Conservation (phyloP, 2,797 vertebrate genomes). For the Paguma larvata region DNA sequence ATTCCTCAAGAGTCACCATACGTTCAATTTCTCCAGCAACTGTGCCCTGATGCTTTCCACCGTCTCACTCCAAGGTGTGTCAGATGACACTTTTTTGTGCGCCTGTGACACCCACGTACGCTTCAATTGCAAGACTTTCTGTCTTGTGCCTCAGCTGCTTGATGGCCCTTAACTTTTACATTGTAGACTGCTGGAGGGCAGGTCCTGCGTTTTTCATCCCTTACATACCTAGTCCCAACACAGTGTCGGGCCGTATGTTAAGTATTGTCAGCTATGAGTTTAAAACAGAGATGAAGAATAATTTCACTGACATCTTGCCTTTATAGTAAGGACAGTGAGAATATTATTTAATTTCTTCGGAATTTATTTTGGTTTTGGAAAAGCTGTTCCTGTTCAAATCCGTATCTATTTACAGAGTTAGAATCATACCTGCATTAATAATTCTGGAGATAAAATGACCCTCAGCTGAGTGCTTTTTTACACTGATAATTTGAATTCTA, state of each 20-base stretch:
- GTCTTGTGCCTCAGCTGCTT: too few relatives aligned
- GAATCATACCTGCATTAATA: background rate
- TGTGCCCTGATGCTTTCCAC: too few relatives aligned
- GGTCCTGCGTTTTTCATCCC: background rate
- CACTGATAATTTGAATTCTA: background rate
- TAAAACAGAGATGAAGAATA: background rate
- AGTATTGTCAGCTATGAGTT: background rate
- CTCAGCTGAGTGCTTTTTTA: background rate
- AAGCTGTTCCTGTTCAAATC: background rate
- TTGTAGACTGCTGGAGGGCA: background rate
- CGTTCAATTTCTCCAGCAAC: background rate
- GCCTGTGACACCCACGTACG: rapidly evolving
- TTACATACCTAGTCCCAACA: background rate
- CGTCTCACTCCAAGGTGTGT: background rate
- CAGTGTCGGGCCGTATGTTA: background rate
- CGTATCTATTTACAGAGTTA: background rate
- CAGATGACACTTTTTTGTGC: background rate
- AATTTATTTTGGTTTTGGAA: background rate
- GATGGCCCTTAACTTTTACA: background rate
- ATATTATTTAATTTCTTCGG: background rate
- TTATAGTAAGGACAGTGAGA: background rate
- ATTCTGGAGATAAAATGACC: background rate
- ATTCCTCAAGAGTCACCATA: too few relatives aligned
- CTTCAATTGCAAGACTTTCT: too few relatives aligned
- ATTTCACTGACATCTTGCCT: background rate